phyloP scores from a whole-genome alignment of 2,888 invertebrate genomes.

The Drosophila prolongata region DNA sequence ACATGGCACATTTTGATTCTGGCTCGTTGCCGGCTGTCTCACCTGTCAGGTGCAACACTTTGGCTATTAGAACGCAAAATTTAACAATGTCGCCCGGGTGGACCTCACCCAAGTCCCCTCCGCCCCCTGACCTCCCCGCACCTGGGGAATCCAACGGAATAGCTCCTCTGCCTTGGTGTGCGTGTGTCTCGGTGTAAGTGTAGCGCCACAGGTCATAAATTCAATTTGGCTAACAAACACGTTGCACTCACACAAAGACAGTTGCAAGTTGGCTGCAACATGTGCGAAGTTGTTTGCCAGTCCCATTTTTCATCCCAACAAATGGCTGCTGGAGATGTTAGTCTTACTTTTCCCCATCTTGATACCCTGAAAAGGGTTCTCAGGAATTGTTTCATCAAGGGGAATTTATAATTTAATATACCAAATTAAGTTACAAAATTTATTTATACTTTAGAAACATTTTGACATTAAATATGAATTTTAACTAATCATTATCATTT shows the following conservation, averaged over 20 bases:
- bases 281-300: conserved; percentile 56
- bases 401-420: no score
- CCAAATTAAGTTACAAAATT: no score
- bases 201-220: conserved; percentile 79
- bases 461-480: no score
- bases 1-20: conserved; percentile 48
- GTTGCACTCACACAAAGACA: conserved; percentile 37
- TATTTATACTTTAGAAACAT: no score
- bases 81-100: conserved; percentile 70
- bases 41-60: conserved; percentile 60
- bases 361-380: conserved; percentile 23
- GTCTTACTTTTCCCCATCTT: conserved; percentile 24
- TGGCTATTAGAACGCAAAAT: conserved; percentile 70
- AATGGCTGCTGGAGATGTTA: conserved; percentile 46
- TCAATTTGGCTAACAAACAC: conserved; percentile 77
- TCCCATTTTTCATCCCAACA: conserved; percentile 47
- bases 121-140: conserved; percentile 1
- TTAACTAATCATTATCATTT: no score
- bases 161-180: conserved; percentile 2
- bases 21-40: conserved; percentile 48
- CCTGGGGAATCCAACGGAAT: conserved; percentile 14
- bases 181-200: conserved; percentile 26
- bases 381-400: not conserved
- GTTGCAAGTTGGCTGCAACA: conserved; percentile 43
- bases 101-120: conserved; percentile 16